Base-by-base conservation (phyloP, 2,888 invertebrate species). In the Platerodrilus igneus region DNA sequence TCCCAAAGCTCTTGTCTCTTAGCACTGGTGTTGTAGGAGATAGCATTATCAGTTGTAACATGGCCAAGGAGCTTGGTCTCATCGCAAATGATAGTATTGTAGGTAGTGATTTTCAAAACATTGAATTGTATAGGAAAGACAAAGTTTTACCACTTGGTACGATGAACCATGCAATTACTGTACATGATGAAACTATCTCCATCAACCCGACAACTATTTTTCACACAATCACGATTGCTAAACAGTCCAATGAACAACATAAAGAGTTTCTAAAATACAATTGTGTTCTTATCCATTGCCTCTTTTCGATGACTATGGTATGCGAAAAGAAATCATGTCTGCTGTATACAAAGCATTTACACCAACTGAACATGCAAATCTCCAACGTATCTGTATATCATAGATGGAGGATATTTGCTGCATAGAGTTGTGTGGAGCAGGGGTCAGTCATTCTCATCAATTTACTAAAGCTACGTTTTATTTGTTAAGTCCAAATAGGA, bases 191-290 rank as follows among this genome's bases (percentile, higher is more conserved):
- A 33, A 25, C 33, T 8, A 17, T 33, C 10, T 16, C 33, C 33
- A 33, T 33, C 33, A 33, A 33, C n/a, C 33, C 17, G 8, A 33
- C 16, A 11, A 25, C 25, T 25, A 16, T 25, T 33, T 33, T 33
- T 23, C 10, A 33, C 2, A 33, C 17, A 33, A 22, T 33, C 9
- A 15, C 20, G 8, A 30, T 30, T 30, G 30, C 33, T 10, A 33
- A 33, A 32, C 33, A 22, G 16, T 32, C 22, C 15, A 15, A 22
- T 32, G 22, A 32, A 32, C 22, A 32, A 32, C 22, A 14, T 21
- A 10, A 22, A 32, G 16, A 32, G 8, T 22, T 32, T 16, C 9
- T 32, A 15, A 22, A 16, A 32, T 32, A 32, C 9, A 32, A 22
- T 9, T 32, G 21, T 15, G 15, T n/a, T 8, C 22, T 6, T 32